Evolutionary conservation across 2,797 vertebrate genomes (phyloP).

Genomic region (Ctenopoma multispine): DNA sequence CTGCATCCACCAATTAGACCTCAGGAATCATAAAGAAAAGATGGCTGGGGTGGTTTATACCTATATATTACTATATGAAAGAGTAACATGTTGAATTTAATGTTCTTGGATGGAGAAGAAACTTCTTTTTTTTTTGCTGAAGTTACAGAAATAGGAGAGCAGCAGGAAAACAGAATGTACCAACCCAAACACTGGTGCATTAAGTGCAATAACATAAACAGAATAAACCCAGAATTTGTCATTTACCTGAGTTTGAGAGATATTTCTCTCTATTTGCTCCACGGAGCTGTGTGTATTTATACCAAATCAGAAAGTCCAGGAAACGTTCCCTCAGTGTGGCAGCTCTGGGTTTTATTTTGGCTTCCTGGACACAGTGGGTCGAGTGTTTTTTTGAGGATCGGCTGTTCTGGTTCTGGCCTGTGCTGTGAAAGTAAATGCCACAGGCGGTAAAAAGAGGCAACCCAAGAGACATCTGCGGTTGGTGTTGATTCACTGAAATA

Average conservation of each 20-base stretch:
- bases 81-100: slow-evolving; percentile 22
- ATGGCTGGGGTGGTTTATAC: neutral
- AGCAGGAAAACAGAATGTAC: neutral
- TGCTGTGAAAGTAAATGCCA: slow-evolving; percentile 63
- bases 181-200: neutral
- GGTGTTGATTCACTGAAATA: slow-evolving; percentile 36
- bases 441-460: slow-evolving; percentile 71
- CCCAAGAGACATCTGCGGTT: slow-evolving; percentile 66
- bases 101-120: slow-evolving; percentile 3
- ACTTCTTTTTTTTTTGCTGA: slow-evolving; percentile 3
- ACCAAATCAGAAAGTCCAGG: slow-evolving; percentile 52
- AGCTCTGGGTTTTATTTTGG: slow-evolving; percentile 59
- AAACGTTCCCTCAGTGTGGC: slow-evolving; percentile 61
- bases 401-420: slow-evolving; percentile 54
- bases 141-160: neutral
- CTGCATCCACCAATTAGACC: slow-evolving; percentile 63
- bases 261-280: slow-evolving; percentile 11
- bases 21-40: slow-evolving; percentile 30
- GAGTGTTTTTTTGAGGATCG: slow-evolving; percentile 55
- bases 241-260: neutral
- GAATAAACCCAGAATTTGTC: neutral
- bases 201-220: neutral
- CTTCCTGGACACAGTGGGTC: slow-evolving; percentile 53
- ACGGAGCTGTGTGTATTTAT: slow-evolving; percentile 1
- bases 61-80: slow-evolving; percentile 43